Percentiles rank a stretch among this genome's conserved stretches.
Evolutionary conservation across 2,113 vertebrate genomes (phyloP).

Genomic region (Clupea harengus): DNA sequence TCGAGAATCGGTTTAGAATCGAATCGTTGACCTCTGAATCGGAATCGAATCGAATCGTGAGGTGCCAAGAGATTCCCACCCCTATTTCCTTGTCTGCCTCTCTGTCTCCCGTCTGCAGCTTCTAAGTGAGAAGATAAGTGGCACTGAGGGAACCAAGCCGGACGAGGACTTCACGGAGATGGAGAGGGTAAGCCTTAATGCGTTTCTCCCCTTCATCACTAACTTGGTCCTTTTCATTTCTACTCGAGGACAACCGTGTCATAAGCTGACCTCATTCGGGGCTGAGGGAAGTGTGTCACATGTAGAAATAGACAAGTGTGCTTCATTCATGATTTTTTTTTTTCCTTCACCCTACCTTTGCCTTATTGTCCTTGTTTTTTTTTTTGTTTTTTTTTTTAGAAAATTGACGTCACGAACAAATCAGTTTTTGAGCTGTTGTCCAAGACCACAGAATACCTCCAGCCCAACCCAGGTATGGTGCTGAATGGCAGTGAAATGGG

Average conservation of each 20-base stretch:
- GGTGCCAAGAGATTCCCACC: too few species aligned
- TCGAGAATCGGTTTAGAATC: too few species aligned
- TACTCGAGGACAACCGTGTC: background rate
- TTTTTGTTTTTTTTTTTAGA: conserved; percentile 67
- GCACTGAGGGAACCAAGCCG: conserved; percentile 89
- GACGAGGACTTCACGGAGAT: conserved; percentile 92
- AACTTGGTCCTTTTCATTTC: background rate
- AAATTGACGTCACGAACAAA: conserved; percentile 94
- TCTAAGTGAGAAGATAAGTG: conserved; percentile 92
- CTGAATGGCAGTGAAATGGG: background rate
- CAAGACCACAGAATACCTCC: conserved; percentile 91
- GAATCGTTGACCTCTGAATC: too few species aligned
- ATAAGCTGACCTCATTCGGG: background rate
- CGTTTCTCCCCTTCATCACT: background rate
- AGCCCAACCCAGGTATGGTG: conserved; percentile 89
- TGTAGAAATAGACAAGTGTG: background rate
- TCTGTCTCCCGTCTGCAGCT: conserved; percentile 67
- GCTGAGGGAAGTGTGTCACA: conserved; percentile 10
- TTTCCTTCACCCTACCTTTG: background rate
- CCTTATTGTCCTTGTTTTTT: conserved; percentile 17
- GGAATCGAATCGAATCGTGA: too few species aligned
- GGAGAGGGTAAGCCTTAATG: conserved; percentile 82
- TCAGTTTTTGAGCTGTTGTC: conserved; percentile 86
- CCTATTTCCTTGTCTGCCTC: conserved; percentile 1
- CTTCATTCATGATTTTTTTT: conserved; percentile 17